A percentile compares a stretch with the other conserved stretches of the same genome.
These are phyloP conservation scores for Mus spicilegus DNA, from an alignment of 2,113 vertebrate species.

Conservation along the genomic window DNA sequence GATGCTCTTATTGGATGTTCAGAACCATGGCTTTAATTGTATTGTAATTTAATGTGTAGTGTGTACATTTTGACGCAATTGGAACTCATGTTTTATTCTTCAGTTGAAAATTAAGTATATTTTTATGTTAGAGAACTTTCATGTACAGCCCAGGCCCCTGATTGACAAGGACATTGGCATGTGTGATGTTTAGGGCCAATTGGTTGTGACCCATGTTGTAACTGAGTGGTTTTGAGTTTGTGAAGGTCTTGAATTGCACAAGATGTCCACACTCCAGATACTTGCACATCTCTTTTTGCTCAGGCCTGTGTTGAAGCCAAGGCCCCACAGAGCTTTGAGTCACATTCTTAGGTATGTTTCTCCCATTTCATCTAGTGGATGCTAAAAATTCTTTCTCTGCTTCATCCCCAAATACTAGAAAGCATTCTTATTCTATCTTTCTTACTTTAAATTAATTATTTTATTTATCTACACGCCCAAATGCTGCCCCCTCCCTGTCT, in stretches of 20 bases:
- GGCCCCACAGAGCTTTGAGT: not conserved
- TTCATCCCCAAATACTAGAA: not conserved
- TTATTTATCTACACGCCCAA: too few species aligned
- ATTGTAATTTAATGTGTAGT: not conserved
- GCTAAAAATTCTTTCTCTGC: not conserved
- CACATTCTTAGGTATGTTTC: not conserved
- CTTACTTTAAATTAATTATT: too few species aligned
- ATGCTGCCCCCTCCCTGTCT: too few species aligned
- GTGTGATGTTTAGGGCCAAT: not conserved
- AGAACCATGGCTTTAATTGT: not conserved
- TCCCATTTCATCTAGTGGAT: not conserved
- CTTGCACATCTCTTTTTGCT: not conserved
- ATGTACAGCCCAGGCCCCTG: not conserved
- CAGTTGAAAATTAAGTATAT: not conserved
- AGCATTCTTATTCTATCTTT: not conserved
- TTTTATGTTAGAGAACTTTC: not conserved
- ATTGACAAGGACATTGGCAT: not conserved
- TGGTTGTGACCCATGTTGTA: not conserved
- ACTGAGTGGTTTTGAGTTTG: not conserved
- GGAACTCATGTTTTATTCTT: not conserved
- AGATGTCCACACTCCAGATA: not conserved
- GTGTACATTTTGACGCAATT: not conserved
- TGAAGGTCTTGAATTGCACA: not conserved
- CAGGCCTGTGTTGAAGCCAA: accelerated
- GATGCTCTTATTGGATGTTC: not conserved